Conservation (phyloP, 2,797 vertebrate genomes). For the Phrynocephalus forsythii region DNA sequence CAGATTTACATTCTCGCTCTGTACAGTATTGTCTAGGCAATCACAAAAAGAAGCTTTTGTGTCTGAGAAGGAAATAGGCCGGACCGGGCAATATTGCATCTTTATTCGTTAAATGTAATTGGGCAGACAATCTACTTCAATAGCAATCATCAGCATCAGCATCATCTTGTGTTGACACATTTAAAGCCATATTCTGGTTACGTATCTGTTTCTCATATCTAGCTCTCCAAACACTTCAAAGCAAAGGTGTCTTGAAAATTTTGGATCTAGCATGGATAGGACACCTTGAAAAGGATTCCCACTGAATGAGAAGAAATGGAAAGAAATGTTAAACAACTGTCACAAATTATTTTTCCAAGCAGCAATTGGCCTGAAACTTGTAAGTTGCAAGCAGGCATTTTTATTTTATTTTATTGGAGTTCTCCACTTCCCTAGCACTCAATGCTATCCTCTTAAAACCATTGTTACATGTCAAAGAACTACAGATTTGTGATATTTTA, state of each 20-base stretch:
- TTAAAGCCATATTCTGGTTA: constrained; percentile 14
- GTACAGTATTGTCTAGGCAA: constrained; percentile 6
- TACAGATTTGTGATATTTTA: not conserved
- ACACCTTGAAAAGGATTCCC: constrained; percentile 64
- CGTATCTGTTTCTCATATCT: constrained; percentile 31
- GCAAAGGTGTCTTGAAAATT: constrained; percentile 56
- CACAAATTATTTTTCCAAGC: constrained; percentile 42
- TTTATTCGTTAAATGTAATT: constrained; percentile 34
- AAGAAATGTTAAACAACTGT: constrained; percentile 52
- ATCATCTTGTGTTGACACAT: constrained; percentile 35
- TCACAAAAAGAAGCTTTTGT: constrained; percentile 35
- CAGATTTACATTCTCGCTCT: constrained; percentile 8
- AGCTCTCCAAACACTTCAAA: constrained; percentile 47
- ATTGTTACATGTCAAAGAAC: constrained; percentile 5
- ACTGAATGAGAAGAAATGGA: constrained; percentile 56
- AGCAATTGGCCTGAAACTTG: not conserved
- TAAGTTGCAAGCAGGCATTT: constrained; percentile 37
- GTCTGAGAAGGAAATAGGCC: constrained; percentile 34
- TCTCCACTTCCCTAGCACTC: not conserved
- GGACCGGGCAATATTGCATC: constrained; percentile 4
- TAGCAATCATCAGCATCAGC: constrained; percentile 20
- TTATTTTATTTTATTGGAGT: not conserved
- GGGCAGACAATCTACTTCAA: constrained; percentile 38
- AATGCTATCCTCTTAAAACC: not conserved
- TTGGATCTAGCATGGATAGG: constrained; percentile 61